Base-by-base conservation (phyloP, 2,113 vertebrate species). In the Brachionichthys hirsutus region DNA sequence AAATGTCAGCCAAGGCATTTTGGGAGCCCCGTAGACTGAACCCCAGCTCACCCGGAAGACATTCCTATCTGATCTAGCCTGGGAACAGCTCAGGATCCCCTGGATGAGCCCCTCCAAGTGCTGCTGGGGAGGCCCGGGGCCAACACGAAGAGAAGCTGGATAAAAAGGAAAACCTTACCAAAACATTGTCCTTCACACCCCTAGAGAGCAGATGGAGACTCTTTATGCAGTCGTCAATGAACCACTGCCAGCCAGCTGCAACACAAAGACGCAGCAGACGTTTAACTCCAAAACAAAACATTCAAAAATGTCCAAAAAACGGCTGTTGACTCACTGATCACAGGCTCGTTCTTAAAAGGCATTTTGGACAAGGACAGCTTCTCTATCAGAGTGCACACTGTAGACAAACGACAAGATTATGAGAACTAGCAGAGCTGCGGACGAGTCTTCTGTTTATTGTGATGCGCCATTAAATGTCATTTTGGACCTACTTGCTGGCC, bases 341-440 rank as follows among this genome's bases (percentile, higher is more conserved):
- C 41, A 0, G 92, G 77, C 30, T 96, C 91, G 5, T 88, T 92
- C 82, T 83, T 91, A 62, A 95, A 94, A 0, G 96, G 94, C 91
- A 98, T 90, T 88, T 91, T 93, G 69, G 96, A 96, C n/a, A 94
- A 83, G 0, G 94, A 95, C 71, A 96, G 53, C 60, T 94, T 98
- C 75, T 98, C 92, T 79, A 99, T 95, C 36, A 99, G 89, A 49
- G 72, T 1, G 54, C 94, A 98, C 47, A 98, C 96, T 98, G 82
- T 10, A 60, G 44, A 55, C 53, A 73, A 81, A 38, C 16, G 2
- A 24, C n/a, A 18, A 50, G 20, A 20, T 12, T 0, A 48, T 20
- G 12, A 12, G 19, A 22, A 16, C 24, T 10, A 7, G 12, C 20
- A 22, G 7, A n/a, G 4, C 9, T n/a, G 3, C 2, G 12, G 10